Percentiles rank a stretch among this genome's conserved stretches.
These are phyloP conservation scores for Macaca nemestrina DNA, from an alignment of 2,113 vertebrate species.

Conservation along the genomic window DNA sequence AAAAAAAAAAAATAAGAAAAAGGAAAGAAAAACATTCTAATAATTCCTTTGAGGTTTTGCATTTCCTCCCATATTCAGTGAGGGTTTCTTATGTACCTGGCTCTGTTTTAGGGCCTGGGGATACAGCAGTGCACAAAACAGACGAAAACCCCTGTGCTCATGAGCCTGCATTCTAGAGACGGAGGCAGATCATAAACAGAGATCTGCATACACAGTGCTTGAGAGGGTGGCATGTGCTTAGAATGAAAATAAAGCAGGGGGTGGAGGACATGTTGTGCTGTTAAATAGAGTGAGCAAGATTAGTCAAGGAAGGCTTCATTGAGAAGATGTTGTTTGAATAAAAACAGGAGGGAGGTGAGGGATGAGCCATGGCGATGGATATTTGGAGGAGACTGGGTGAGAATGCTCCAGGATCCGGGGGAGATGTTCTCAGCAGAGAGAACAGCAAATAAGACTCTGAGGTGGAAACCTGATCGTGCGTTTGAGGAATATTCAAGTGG, in stretches of 20 bases:
- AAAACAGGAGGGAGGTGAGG: neutral
- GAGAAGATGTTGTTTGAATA: neutral
- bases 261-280: neutral
- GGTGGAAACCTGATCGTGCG: neutral
- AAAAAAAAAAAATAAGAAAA: too few species aligned
- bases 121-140: neutral
- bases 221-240: neutral
- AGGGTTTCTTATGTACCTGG: neutral
- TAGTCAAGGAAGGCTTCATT: neutral
- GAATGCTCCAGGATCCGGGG: neutral
- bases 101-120: neutral
- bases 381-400: neutral
- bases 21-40: neutral
- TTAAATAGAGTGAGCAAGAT: neutral
- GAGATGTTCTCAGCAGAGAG: neutral
- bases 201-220: neutral
- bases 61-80: neutral
- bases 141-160: neutral
- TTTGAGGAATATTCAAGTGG: neutral
- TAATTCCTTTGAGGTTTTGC: neutral
- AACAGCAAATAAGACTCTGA: neutral
- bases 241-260: neutral
- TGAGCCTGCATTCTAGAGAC: neutral
- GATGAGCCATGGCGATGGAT: neutral
- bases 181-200: neutral